These are phyloP conservation scores for Cranoglanis bouderius DNA, from an alignment of 2,113 vertebrate species.

Conservation along the genomic window DNA sequence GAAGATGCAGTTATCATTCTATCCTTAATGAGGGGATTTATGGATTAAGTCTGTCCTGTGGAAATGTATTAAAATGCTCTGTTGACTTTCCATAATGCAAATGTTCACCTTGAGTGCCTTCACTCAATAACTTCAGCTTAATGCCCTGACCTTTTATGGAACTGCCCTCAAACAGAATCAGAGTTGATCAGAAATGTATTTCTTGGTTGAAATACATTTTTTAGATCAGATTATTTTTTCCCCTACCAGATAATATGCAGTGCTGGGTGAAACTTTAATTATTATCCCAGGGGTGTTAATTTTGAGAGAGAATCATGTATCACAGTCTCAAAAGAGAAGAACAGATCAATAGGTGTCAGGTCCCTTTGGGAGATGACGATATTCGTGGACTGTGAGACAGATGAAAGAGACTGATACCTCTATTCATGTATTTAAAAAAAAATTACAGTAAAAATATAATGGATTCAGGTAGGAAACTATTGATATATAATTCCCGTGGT, in stretches of 20 bases:
- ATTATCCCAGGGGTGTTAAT: neutral
- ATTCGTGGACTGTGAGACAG: constrained; percentile 23
- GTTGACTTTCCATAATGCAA: constrained; percentile 22
- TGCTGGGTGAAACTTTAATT: neutral
- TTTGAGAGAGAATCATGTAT: constrained; percentile 3
- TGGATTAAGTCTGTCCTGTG: constrained; percentile 3
- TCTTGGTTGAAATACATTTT: neutral
- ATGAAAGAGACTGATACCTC: constrained; percentile 25
- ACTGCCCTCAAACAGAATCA: constrained; percentile 1
- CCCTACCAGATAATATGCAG: neutral
- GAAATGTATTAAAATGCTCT: constrained; percentile 18
- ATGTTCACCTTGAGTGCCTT: constrained; percentile 13
- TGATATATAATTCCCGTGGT: constrained; percentile 14
- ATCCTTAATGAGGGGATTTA: neutral
- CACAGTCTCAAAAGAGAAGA: neutral
- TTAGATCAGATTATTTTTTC: neutral
- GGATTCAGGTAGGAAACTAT: constrained; percentile 33
- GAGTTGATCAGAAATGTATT: no score
- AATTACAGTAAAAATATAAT: constrained; percentile 33
- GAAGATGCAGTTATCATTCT: neutral
- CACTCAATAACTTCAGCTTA: constrained; percentile 10
- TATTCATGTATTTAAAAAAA: constrained; percentile 9
- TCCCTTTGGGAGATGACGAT: constrained; percentile 25
- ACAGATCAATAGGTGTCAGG: constrained; percentile 28
- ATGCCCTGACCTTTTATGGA: constrained; percentile 18